Percentiles rank a stretch among this genome's conserved stretches.
These are phyloP conservation scores for Cataglyphis albicans DNA, from an alignment of 2,888 invertebrate genomes.

Conservation along the genomic window DNA sequence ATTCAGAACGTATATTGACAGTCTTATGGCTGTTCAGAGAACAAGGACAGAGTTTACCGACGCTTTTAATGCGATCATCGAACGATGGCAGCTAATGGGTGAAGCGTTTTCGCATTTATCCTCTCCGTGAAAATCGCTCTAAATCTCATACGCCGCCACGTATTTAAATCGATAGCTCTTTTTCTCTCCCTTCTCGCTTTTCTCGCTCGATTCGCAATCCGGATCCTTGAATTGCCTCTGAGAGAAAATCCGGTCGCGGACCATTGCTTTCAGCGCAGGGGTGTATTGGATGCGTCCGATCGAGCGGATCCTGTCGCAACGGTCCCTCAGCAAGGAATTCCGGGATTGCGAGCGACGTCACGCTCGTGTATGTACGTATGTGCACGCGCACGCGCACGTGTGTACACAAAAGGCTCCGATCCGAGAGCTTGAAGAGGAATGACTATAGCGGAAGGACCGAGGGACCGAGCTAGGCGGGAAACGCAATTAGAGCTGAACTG, in stretches of 20 bases:
- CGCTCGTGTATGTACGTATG: constrained; percentile 20
- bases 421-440: constrained; percentile 60
- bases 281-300: constrained; percentile 61
- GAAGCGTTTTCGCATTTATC: constrained; percentile 47
- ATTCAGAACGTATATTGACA: constrained; percentile 15
- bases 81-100: constrained; percentile 43
- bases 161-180: constrained; percentile 28
- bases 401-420: constrained; percentile 44
- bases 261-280: constrained; percentile 59
- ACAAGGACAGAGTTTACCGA: constrained; percentile 43
- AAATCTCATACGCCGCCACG: constrained; percentile 31
- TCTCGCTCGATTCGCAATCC: constrained; percentile 22
- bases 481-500: constrained; percentile 78
- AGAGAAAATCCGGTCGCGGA: constrained; percentile 60
- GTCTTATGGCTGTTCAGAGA: constrained; percentile 12
- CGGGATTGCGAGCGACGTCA: constrained; percentile 47
- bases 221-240: constrained; percentile 51
- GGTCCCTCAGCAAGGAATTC: constrained; percentile 51
- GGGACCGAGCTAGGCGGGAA: constrained; percentile 70
- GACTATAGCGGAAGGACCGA: constrained; percentile 67
- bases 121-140: constrained; percentile 47
- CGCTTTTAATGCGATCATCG: constrained; percentile 38
- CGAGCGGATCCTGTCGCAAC: constrained; percentile 59
- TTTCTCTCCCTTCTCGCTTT: not conserved
- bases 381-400: constrained; percentile 39